Evolutionary conservation across 2,113 vertebrate genomes (phyloP).

Genomic region (Silurus meridionalis): DNA sequence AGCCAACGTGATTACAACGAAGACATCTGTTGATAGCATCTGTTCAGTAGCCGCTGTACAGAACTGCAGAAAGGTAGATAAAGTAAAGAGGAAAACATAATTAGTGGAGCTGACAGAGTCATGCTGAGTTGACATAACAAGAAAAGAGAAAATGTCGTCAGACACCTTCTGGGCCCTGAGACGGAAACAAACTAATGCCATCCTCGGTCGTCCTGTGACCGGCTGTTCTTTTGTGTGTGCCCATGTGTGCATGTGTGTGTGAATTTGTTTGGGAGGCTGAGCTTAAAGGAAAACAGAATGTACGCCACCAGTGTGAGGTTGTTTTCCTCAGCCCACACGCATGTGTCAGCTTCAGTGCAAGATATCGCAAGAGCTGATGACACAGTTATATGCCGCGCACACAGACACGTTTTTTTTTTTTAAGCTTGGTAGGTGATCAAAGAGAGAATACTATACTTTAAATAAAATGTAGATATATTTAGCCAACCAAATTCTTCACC

Average conservation of each 20-base stretch:
- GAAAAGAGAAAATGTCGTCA: slow-evolving; percentile 24
- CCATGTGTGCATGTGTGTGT: slow-evolving; percentile 45
- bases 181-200: slow-evolving; percentile 3
- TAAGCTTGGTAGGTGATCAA: slow-evolving; percentile 19
- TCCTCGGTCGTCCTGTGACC: slow-evolving; percentile 29
- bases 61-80: slow-evolving; percentile 23
- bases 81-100: slow-evolving; percentile 28
- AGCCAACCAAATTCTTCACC: too few species aligned
- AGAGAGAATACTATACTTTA: background rate
- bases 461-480: too few species aligned
- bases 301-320: slow-evolving; percentile 23
- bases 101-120: slow-evolving; percentile 38
- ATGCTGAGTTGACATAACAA: slow-evolving; percentile 26
- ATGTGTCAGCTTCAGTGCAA: slow-evolving; percentile 37
- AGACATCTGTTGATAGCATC: slow-evolving; percentile 30
- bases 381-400: background rate
- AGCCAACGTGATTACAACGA: background rate
- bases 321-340: slow-evolving; percentile 21
- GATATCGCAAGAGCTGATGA: slow-evolving; percentile 36
- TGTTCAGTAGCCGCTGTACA: slow-evolving; percentile 13
- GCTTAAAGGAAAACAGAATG: slow-evolving; percentile 34
- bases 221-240: slow-evolving; percentile 42
- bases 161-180: slow-evolving; percentile 26
- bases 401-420: background rate
- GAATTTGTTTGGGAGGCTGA: slow-evolving; percentile 39